Evolutionary conservation across 1,140 invertebrate species (phyloP).

Genomic region (Trichonephila clavipes): DNA sequence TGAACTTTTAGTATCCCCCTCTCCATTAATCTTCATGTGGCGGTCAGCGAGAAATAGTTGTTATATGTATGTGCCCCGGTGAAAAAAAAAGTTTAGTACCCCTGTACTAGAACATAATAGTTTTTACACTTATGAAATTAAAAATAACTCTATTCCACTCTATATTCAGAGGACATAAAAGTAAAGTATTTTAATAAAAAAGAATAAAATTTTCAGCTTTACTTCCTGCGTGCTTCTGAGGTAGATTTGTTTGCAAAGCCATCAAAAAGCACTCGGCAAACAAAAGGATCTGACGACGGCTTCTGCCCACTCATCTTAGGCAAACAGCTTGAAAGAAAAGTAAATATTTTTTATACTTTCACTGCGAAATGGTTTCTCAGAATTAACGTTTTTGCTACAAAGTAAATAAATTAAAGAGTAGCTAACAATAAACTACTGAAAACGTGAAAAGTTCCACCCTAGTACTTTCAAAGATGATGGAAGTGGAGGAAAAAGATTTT

Average conservation of each 20-base stretch:
- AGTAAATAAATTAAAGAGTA: not conserved
- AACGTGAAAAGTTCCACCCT: not conserved
- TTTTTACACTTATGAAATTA: no score
- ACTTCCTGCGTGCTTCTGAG: not conserved
- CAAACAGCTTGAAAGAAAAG: not conserved
- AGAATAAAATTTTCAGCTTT: no score
- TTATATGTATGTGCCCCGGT: no score
- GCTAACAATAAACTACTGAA: not conserved
- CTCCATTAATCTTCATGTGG: no score
- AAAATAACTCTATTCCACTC: no score
- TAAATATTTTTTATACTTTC: conserved; percentile 6
- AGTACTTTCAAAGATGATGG: not conserved
- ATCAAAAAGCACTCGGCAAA: not conserved
- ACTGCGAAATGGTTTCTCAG: not conserved
- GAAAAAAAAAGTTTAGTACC: no score
- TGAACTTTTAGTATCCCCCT: no score
- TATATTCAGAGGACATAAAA: no score
- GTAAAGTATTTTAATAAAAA: no score
- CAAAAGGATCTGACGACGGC: not conserved
- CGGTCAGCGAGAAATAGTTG: no score
- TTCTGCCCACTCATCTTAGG: not conserved
- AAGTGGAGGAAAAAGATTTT: not conserved
- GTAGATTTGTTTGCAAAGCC: not conserved
- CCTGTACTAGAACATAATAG: no score
- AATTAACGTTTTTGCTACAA: not conserved